Conservation (phyloP, 92 coral and sea anemone genomes). For the Metridium senile region DNA sequence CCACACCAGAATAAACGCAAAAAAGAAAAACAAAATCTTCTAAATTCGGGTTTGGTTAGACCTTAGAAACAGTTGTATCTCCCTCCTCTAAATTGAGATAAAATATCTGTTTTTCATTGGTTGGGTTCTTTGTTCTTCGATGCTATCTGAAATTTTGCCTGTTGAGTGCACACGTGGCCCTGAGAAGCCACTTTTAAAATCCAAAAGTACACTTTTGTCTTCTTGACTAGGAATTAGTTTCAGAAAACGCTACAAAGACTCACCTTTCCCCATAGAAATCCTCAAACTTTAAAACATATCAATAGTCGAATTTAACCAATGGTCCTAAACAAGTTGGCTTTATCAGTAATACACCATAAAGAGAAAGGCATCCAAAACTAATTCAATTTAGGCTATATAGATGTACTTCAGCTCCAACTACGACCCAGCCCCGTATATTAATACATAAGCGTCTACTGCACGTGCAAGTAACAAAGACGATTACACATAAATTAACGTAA, state of each 20-base stretch:
- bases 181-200: slow-evolving; percentile 1
- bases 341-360: no score
- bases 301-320: no score
- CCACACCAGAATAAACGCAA: no score
- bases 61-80: background rate
- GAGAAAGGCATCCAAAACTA: background rate
- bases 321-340: no score
- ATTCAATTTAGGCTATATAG: background rate
- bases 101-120: background rate
- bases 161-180: background rate
- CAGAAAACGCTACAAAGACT: background rate
- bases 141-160: background rate
- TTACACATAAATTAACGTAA: background rate
- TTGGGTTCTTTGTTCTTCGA: background rate
- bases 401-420: background rate
- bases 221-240: background rate
- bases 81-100: background rate
- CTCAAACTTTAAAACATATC: no score
- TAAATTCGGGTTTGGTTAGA: background rate
- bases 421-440: background rate
- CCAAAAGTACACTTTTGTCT: background rate
- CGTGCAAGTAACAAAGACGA: no score
- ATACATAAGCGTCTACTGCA: background rate
- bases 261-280: background rate
- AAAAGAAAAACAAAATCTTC: background rate